Conservation (phyloP, 2,797 vertebrate species). For the Meriones psammophilus region DNA sequence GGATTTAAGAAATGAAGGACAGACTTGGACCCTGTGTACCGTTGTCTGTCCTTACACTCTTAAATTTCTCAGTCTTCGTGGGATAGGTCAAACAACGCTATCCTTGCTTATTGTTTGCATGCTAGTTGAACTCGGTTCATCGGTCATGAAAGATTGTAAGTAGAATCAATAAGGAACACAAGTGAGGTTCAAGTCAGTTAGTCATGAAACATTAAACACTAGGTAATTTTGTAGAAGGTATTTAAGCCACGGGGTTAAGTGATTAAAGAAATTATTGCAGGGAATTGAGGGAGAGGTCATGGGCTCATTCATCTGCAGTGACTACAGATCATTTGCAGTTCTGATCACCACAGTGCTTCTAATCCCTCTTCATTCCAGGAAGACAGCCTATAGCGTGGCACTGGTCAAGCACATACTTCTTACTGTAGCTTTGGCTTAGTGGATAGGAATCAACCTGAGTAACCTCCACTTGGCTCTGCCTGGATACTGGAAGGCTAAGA, state of each 20-base stretch:
- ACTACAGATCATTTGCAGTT: not conserved
- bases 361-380: not conserved
- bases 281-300: not conserved
- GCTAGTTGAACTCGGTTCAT: not conserved
- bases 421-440: not conserved
- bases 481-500: not conserved
- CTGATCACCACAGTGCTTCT: not conserved
- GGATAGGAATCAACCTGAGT: not conserved
- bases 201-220: slow-evolving; percentile 3
- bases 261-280: not conserved
- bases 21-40: not conserved
- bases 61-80: slow-evolving; percentile 5
- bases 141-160: not conserved
- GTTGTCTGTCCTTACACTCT: not conserved
- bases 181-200: slow-evolving; percentile 11
- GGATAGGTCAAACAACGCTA: not conserved
- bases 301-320: not conserved
- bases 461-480: not conserved
- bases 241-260: slow-evolving; percentile 9
- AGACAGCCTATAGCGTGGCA: not conserved
- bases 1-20: slow-evolving; percentile 27
- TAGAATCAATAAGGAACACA: not conserved
- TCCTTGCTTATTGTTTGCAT: slow-evolving; percentile 12
- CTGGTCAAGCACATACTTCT: not conserved
- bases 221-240: slow-evolving; percentile 44